phyloP scores from a whole-genome alignment of 2,888 invertebrate species.

The Notodonta ziczac region DNA sequence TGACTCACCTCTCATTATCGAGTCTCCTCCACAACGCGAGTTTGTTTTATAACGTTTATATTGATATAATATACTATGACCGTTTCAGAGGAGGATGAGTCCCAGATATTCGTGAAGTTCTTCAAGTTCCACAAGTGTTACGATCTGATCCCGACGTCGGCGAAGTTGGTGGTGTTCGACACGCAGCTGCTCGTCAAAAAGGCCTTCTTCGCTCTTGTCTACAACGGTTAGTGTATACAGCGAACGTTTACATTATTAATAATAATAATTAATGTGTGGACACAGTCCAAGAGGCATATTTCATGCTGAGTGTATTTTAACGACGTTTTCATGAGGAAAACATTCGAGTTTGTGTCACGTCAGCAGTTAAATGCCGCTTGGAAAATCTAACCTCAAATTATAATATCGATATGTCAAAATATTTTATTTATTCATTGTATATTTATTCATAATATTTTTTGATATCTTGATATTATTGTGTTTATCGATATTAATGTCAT shows the following conservation, averaged over 20 bases:
- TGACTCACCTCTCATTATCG: constrained; percentile 29
- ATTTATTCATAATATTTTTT: background rate
- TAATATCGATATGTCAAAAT: background rate
- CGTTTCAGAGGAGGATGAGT: constrained; percentile 96
- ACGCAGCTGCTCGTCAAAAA: constrained; percentile 99
- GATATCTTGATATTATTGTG: background rate
- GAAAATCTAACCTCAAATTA: background rate
- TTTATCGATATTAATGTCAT: too few relatives aligned
- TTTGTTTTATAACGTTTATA: constrained; percentile 31
- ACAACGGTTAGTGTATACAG: constrained; percentile 90
- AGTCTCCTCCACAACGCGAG: constrained; percentile 25
- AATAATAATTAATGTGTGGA: background rate
- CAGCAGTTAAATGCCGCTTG: background rate
- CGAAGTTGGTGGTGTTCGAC: constrained; percentile 99
- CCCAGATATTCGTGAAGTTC: constrained; percentile 99
- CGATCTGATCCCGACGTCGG: constrained; percentile 99
- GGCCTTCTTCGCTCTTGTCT: constrained; percentile 99
- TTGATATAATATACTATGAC: constrained; percentile 32
- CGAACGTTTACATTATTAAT: constrained; percentile 14
- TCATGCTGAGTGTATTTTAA: too few relatives aligned
- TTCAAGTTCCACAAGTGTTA: constrained; percentile 99
- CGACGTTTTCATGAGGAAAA: too few relatives aligned
- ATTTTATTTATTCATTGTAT: background rate
- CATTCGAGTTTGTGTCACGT: too few relatives aligned
- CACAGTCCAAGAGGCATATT: too few relatives aligned